Evolutionary conservation across 2,797 vertebrate species (phyloP), one percentile per base, ranked within the genome.

Genomic region (Pseudotriccus pelzelni): DNA sequence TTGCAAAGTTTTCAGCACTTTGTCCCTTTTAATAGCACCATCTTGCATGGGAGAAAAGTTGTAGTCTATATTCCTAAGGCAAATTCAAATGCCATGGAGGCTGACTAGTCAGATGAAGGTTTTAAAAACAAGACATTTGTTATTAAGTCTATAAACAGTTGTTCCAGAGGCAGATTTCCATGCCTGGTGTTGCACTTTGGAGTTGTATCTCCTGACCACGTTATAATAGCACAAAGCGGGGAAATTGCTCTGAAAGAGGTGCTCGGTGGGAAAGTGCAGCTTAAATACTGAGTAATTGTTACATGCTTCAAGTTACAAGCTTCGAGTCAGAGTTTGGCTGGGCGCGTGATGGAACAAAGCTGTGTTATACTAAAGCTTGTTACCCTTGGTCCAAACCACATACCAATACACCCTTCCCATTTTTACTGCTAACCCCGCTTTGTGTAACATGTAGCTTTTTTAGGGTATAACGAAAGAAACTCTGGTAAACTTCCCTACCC

Each of bases 271-370:
- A 36, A 64, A 66, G 24, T 9, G 6, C 14, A 78, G 64, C 47
- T 94, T 52, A 62, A 75, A 37, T 50, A 23, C 59, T 25, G 46
- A 66, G 37, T 12, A 55, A 52, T 37, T 60, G 74, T 62, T 93
- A 21, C 47, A 4, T 63, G 53, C 58, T 30, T 60, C 37, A 39
- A 28, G 58, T 60, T 39, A 41, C 18, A 28, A 89, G 49, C 66
- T 90, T 84, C 73, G 43, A 32, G 52, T 75, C 32, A 0, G 6
- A 39, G 53, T 72, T 64, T 24, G 13, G 50, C 32, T 59, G 37
- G 28, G 12, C 1, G 1, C 15, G 0, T 10, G 11, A 66, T 1
- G 3, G 49, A 80, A 69, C 3, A 4, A 50, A 89, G 47, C 41
- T 77, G n/a, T 1, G 4, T 73, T 79, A 46, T 41, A 12, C 43